Percentiles rank a stretch among this genome's conserved stretches.
These are phyloP conservation scores for Nemoura dubitans DNA, from an alignment of 2,888 invertebrate genomes.

Conservation along the genomic window DNA sequence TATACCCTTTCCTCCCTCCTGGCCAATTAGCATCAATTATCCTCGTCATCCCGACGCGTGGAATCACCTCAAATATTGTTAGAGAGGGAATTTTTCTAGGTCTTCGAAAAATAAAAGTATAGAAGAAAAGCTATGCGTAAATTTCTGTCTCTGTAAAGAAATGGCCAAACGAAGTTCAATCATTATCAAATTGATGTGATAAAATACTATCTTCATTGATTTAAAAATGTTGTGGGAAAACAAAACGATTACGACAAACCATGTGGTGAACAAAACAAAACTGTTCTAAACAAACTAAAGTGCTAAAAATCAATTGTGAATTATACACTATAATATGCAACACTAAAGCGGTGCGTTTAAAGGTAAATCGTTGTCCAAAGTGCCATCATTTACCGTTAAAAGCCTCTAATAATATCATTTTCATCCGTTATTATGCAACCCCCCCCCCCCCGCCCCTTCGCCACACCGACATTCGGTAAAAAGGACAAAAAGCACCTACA, in stretches of 20 bases:
- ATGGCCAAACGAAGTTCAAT: background rate
- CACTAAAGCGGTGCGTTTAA: background rate
- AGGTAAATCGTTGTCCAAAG: background rate
- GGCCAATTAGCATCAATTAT: conserved; percentile 14
- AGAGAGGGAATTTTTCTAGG: background rate
- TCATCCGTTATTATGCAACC: background rate
- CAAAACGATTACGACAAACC: too few species aligned
- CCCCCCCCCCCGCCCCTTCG: background rate
- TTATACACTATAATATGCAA: background rate
- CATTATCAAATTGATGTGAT: too few species aligned
- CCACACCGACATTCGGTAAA: background rate
- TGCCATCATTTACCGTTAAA: background rate
- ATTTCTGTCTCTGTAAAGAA: background rate
- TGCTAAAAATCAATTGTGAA: background rate
- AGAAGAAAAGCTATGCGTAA: background rate
- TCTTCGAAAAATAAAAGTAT: background rate
- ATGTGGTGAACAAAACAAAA: too few species aligned
- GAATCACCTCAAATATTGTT: background rate
- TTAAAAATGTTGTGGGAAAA: background rate
- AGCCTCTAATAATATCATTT: background rate
- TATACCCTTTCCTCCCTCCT: background rate
- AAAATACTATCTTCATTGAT: background rate
- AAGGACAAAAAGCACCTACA: background rate
- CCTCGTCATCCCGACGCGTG: background rate
- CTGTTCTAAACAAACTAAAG: background rate